Evolutionary conservation across 2,113 vertebrate genomes (phyloP).

Genomic region (Cephalopterus ornatus): DNA sequence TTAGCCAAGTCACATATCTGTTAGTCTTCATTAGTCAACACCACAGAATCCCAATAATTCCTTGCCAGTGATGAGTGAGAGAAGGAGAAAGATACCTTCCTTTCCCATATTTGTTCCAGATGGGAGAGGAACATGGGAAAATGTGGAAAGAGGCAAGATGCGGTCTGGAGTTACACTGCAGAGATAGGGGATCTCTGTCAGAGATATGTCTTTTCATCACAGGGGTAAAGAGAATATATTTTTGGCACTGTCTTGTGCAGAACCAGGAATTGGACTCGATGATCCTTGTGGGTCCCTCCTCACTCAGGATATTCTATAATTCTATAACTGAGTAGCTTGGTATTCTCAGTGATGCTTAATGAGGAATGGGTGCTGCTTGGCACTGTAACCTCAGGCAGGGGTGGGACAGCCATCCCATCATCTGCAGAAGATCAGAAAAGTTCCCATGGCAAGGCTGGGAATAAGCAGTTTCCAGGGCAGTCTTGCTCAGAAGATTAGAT

Average conservation of each 20-base stretch:
- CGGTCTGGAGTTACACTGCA: background rate
- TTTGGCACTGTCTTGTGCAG: background rate
- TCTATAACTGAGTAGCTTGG: background rate
- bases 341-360: background rate
- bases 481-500: background rate
- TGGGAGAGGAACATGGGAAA: fast-evolving
- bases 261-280: background rate
- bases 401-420: background rate
- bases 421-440: background rate
- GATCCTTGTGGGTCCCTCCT: background rate
- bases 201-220: background rate
- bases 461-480: background rate
- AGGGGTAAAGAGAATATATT: background rate
- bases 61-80: background rate
- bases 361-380: background rate
- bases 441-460: background rate
- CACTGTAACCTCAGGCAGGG: background rate
- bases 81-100: background rate
- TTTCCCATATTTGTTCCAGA: background rate
- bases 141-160: background rate
- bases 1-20: background rate
- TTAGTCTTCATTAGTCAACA: background rate
- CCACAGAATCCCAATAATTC: background rate
- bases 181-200: background rate
- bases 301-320: background rate